Base-by-base conservation (phyloP, 2,797 vertebrate species). In the Chelmon rostratus region DNA sequence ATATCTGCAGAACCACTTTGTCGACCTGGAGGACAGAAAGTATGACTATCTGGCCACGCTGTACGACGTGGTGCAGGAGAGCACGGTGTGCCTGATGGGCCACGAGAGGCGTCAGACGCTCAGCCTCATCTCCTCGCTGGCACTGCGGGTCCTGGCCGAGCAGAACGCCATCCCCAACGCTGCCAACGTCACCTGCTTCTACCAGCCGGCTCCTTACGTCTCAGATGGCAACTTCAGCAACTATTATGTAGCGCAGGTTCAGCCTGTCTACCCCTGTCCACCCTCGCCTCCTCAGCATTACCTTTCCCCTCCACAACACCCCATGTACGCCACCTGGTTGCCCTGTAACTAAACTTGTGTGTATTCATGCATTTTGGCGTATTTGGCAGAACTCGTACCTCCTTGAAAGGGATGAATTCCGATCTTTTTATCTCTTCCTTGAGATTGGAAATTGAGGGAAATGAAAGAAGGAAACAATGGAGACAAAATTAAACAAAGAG, bases 81-180 rank as follows among this genome's bases (percentile, higher is more conserved):
- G 98, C 94, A 99, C 98, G 0, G 97, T 98, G 91, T 99, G 98
- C 94, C 96, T 99, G 94, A 99, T 99, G 98, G 97, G 98, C 86
- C 98, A 98, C 35, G 98, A 99, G 93, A 96, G 97, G 90, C 96
- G 98, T 56, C 97, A 98, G 95, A 97, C 97, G 65, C 95, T 99
- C 86, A 96, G 96, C 88, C 97, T 99, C 86, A 99, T 99, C 95
- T 97, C 97, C 12, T 96, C 97, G 79, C 94, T 99, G 92, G 98
- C 97, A 13, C 95, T 99, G 85, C 96, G 96, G 11, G 97, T 98
- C 71, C 94, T 99, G 77, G 98, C 97, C 0, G 97, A 99, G 93
- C 98, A 98, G 91, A 98, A 99, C 72, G 96, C 97, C 90, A 97
- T 99, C 86, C 98, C 97, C 77, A 99, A 97, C 9, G 96, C 97